Base-by-base conservation (phyloP, 2,797 vertebrate species). In the Apogon hyalosoma region DNA sequence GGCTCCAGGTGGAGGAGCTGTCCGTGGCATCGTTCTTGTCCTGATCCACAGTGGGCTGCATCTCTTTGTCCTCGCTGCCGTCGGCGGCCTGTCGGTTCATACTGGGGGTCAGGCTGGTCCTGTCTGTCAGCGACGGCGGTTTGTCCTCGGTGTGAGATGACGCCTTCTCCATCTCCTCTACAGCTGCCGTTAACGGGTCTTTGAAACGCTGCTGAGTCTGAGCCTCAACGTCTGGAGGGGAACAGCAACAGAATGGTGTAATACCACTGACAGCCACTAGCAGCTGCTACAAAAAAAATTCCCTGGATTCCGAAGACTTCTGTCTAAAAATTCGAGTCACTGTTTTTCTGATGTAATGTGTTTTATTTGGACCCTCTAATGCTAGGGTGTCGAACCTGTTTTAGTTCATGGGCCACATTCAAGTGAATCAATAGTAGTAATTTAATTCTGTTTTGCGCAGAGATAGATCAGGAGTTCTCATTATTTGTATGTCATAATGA, bases 1-100 rank as follows among this genome's bases (percentile, higher is more conserved):
- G 95, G 86, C 92, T 96, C 94, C 95, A 97, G 21, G 90, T 84
- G 0, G 94, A 94, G 43, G 95, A 95, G 85, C 93, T 95, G 80
- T 96, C 95, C 0, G 94, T 92, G 53, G 85, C 89, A 2, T 94
- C 93, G 1, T 92, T 92, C 68, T 86, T 92, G 84, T 95, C 92
- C 68, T 86, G 92, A 83, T 95, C 92, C 60, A 88, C 75, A 0
- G 84, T 76, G 2, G 55, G 15, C 21, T 31, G 21, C 6, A 85
- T 81, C 73, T 95, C 93, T 11, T 11, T 71, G 77, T 93, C 94
- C 82, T 93, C 73, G 39, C 43, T 77, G 49, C 92, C 93, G 11
- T 93, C 91, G 0, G 83, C 72, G 12, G 84, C 91, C 46, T 88
- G 92, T 0, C n/a, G 88, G n/a, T 81, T 86, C 41, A 66, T 5